A percentile compares a stretch with the other conserved stretches of the same genome.
Evolutionary conservation across 2,113 vertebrate genomes (phyloP).

Genomic region (Monopterus albus): DNA sequence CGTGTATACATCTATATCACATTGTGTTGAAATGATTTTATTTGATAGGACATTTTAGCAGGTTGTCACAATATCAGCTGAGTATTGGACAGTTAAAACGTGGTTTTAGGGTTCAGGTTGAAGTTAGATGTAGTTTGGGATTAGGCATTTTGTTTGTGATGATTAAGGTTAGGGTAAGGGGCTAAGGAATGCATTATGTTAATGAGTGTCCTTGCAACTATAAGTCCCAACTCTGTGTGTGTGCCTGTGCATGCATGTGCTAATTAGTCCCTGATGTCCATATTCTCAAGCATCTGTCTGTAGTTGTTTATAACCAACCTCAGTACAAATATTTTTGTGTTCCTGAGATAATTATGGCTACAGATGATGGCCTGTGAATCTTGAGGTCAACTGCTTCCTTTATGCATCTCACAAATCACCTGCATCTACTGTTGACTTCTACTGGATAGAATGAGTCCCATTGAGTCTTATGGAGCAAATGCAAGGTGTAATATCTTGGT

Average conservation of each 20-base stretch:
- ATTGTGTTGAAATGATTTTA: too few species aligned
- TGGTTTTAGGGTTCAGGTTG: too few species aligned
- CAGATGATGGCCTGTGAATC: background rate
- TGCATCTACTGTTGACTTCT: background rate
- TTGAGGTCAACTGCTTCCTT: slow-evolving; percentile 9
- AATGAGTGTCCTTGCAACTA: too few species aligned
- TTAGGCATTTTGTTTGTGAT: too few species aligned
- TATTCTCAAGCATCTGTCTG: background rate
- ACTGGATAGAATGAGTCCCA: slow-evolving; percentile 5
- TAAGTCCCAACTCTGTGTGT: background rate
- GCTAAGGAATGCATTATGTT: too few species aligned
- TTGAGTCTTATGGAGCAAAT: too few species aligned
- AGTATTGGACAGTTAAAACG: too few species aligned
- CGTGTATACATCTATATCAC: too few species aligned
- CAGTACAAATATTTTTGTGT: background rate
- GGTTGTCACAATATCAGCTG: too few species aligned
- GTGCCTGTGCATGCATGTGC: background rate
- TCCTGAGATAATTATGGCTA: slow-evolving; percentile 18
- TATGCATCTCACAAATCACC: background rate
- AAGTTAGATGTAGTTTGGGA: too few species aligned
- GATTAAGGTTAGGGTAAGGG: too few species aligned
- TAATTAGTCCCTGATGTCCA: background rate
- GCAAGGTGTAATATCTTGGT: background rate
- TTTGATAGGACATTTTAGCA: too few species aligned
- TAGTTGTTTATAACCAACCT: background rate